A percentile compares a stretch with the other conserved stretches of the same genome.
phyloP scores from a whole-genome alignment of 2,113 vertebrate genomes.

The Amazona guildingii region DNA sequence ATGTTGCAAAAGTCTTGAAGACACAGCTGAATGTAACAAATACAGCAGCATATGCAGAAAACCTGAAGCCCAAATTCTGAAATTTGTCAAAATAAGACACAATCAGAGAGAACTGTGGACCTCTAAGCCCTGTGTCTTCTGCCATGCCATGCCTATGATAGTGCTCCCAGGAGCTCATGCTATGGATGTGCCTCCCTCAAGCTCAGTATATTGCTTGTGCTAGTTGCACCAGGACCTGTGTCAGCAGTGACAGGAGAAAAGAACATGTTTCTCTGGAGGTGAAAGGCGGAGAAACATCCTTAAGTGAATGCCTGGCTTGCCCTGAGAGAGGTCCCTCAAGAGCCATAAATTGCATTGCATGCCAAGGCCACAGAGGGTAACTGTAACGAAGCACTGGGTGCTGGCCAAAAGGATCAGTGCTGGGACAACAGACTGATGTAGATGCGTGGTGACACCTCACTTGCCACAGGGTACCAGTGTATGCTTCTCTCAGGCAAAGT shows the following conservation, averaged over 20 bases:
- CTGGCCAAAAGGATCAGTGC: background rate
- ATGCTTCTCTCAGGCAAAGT: background rate
- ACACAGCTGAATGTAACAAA: background rate
- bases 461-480: rapidly evolving
- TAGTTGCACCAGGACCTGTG: rapidly evolving
- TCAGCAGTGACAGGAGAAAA: background rate
- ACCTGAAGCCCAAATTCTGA: background rate
- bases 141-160: background rate
- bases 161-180: rapidly evolving
- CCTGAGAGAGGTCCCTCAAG: background rate
- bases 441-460: rapidly evolving
- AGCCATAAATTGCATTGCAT: background rate
- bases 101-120: background rate
- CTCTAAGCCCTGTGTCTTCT: background rate
- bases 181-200: background rate
- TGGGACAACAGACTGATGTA: background rate
- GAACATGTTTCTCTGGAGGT: background rate
- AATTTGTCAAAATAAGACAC: background rate
- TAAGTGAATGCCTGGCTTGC: background rate
- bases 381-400: rapidly evolving
- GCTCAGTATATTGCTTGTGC: rapidly evolving
- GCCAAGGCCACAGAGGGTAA: background rate
- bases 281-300: background rate
- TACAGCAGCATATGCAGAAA: background rate
- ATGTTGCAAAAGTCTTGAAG: background rate